Conservation (phyloP, 2,113 vertebrate genomes). For the Sorex fumeus region DNA sequence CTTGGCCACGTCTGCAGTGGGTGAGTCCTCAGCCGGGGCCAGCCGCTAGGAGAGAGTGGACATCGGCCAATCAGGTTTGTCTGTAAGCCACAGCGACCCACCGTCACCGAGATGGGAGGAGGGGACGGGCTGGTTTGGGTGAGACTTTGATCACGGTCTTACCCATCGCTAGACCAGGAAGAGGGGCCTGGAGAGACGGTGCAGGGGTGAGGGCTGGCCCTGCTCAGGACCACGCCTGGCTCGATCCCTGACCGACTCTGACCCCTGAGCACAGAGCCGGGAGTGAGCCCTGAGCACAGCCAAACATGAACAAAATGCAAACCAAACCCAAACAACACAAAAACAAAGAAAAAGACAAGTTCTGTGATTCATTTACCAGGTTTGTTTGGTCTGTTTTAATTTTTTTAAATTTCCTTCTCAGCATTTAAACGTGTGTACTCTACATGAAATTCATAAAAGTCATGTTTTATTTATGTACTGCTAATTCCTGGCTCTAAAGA, state of each 20-base stretch:
- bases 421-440: not conserved
- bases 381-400: not conserved
- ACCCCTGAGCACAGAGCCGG: too few relatives aligned
- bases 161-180: too few relatives aligned
- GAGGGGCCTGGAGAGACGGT: too few relatives aligned
- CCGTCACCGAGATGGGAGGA: not conserved
- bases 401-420: constrained; percentile 8
- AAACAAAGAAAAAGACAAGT: not conserved
- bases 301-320: too few relatives aligned
- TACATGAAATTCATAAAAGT: constrained; percentile 40
- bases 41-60: constrained; percentile 87
- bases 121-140: too few relatives aligned
- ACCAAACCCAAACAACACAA: too few relatives aligned
- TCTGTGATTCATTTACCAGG: not conserved
- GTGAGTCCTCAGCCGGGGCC: constrained; percentile 88
- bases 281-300: too few relatives aligned
- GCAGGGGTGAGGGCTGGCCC: too few relatives aligned
- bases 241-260: too few relatives aligned
- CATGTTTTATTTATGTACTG: constrained; percentile 67
- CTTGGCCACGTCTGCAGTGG: constrained; percentile 94
- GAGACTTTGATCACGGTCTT: too few relatives aligned
- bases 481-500: constrained; percentile 49
- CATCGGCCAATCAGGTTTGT: not conserved
- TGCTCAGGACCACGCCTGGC: too few relatives aligned
- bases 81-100: not conserved